phyloP scores from a whole-genome alignment of 2,888 invertebrate genomes.

The Conchocele bisecta region DNA sequence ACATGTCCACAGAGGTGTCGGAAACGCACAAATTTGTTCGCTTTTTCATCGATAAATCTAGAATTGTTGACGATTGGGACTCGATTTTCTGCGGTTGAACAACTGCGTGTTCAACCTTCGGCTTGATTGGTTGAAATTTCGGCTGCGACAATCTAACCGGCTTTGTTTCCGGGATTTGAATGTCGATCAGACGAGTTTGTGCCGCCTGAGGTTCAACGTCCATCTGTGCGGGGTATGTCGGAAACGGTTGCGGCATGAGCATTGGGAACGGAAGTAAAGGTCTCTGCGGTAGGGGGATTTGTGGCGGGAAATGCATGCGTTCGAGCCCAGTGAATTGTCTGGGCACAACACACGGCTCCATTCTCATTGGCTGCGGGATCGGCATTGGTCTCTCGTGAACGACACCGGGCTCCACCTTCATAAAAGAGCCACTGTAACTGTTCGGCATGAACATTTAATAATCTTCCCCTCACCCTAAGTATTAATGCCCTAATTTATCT shows the following conservation, averaged over 20 bases:
- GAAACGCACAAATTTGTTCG: no score
- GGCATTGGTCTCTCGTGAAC: constrained; percentile 38
- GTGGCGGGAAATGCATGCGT: no score
- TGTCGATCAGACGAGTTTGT: not conserved
- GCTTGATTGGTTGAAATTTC: constrained; percentile 5
- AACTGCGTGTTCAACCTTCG: no score
- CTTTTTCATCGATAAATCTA: constrained; percentile 53
- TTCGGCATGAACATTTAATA: constrained; percentile 53
- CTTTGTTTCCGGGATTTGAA: not conserved
- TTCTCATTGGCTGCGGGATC: constrained; percentile 31
- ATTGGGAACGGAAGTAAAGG: constrained; percentile 44
- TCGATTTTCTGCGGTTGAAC: no score
- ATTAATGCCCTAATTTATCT: no score
- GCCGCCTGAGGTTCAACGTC: constrained; percentile 22
- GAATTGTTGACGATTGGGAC: no score
- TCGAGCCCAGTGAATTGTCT: no score
- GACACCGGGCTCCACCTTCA: constrained; percentile 27
- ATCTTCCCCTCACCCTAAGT: no score
- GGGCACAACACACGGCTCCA: constrained; percentile 43
- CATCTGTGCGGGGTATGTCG: constrained; percentile 25
- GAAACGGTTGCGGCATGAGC: constrained; percentile 33
- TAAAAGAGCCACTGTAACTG: constrained; percentile 36
- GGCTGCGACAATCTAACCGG: not conserved
- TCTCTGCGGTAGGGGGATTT: constrained; percentile 25
- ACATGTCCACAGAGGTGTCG: not conserved